Evolutionary conservation across 2,113 vertebrate genomes (phyloP), one percentile per base, ranked within the genome.

Genomic region (Nerophis lumbriciformis): DNA sequence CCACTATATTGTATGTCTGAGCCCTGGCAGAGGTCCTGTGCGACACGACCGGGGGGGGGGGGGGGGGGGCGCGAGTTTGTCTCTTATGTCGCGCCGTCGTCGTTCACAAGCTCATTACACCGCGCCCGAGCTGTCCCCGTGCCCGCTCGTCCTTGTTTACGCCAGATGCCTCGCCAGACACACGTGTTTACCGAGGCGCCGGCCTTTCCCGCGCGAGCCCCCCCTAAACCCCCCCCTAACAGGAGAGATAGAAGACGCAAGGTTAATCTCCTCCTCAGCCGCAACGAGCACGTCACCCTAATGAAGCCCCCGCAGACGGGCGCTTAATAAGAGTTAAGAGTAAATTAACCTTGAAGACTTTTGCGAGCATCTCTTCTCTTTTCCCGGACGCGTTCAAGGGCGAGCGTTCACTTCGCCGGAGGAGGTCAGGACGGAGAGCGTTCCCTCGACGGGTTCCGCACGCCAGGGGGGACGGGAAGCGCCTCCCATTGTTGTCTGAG

Each of bases 271-370:
- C 35, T 85, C 84, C 75, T 79, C 69, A 69, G 78, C 75, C 64
- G 75, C 83, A 85, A 78, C 80, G 77, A 77, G 75, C 72, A 60
- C 85, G 88, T 89, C 87, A 79, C 81, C 85, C 80, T 92, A 91
- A 91, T 92, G 88, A 91, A 89, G 88, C 88, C 90, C 89, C 89
- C 67, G 79, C 82, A 90, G 90, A 88, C 88, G 48, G 81, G 86
- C 84, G 85, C 83, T 90, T 90, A 90, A 88, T 87, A 90, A 88
- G 88, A 91, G 88, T 91, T 91, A 90, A 90, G 88, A 86, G 87
- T 86, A 90, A 90, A 91, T 92, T 92, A 90, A 90, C 90, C 90
- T 91, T 90, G 86, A 89, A 87, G 83, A 88, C 80, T 89, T 28
- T 88, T 81, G 59, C 76, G 57, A 44, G 11, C 71, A 76, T 83